phyloP scores from a whole-genome alignment of 1,140 invertebrate species.

The Pygmarrhopalites habei region DNA sequence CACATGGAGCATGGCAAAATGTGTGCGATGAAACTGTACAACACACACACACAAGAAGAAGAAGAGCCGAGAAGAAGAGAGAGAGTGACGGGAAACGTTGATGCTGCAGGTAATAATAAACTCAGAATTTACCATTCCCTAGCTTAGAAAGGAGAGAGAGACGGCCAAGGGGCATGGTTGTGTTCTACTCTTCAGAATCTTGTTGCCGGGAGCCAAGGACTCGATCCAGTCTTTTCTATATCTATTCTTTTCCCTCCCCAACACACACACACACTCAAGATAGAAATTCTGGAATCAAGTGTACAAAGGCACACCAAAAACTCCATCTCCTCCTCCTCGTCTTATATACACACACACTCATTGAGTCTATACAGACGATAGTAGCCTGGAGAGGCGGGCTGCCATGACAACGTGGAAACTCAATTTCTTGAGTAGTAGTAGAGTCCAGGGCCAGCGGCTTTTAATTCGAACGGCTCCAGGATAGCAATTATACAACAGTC shows the following conservation, averaged over 20 bases:
- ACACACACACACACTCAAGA: no score
- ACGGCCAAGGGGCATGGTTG: slow-evolving; percentile 20
- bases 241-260: slow-evolving; percentile 14
- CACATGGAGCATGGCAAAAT: no score
- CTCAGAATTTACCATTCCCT: slow-evolving; percentile 35
- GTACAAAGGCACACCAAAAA: no score
- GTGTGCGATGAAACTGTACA: no score
- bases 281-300: no score
- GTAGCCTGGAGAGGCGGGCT: slow-evolving; percentile 4
- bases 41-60: no score
- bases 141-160: slow-evolving; percentile 23
- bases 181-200: slow-evolving; percentile 23
- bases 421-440: slow-evolving; percentile 36
- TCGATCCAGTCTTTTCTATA: slow-evolving; percentile 5
- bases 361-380: no score
- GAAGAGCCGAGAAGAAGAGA: slow-evolving; percentile 10
- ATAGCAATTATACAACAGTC: slow-evolving; percentile 34
- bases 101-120: slow-evolving; percentile 38
- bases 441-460: slow-evolving; percentile 18
- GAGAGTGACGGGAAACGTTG: slow-evolving; percentile 24
- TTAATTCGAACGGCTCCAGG: slow-evolving; percentile 24
- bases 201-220: slow-evolving; percentile 10
- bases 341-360: no score
- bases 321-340: no score
- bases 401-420: slow-evolving; percentile 27